Conservation (phyloP, 2,797 vertebrate genomes). For the Nyctibius grandis region DNA sequence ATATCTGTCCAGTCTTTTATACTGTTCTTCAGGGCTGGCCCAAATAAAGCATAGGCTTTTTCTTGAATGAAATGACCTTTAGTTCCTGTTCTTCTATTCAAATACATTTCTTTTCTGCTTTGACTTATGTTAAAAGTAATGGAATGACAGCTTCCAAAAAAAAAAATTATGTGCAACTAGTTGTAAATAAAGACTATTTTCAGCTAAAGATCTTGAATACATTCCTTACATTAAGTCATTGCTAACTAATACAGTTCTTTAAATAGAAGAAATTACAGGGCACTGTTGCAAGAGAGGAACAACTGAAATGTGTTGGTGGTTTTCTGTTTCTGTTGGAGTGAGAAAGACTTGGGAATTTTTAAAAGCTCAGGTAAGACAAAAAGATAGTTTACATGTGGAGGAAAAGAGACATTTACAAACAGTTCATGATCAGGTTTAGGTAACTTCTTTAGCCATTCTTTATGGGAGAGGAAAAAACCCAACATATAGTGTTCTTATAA, state of each 20-base stretch:
- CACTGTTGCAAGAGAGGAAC: neutral
- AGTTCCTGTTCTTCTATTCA: neutral
- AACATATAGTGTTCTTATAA: neutral
- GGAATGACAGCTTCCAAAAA: neutral
- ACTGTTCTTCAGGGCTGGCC: neutral
- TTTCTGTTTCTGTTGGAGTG: neutral
- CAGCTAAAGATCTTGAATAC: neutral
- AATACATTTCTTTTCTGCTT: neutral
- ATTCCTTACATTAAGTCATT: neutral
- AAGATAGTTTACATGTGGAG: neutral
- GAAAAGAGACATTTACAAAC: neutral
- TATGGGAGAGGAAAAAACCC: neutral
- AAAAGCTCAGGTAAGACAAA: neutral
- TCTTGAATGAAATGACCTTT: neutral
- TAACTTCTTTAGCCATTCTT: neutral
- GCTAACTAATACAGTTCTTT: neutral
- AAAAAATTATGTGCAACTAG: neutral
- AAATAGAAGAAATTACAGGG: conserved; percentile 4
- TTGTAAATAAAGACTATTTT: conserved; percentile 37
- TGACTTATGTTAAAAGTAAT: neutral
- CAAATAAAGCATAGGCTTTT: neutral
- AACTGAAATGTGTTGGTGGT: neutral
- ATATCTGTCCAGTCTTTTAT: neutral
- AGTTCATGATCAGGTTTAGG: neutral
- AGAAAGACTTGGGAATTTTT: neutral